A percentile compares a stretch with the other conserved stretches of the same genome.
phyloP scores from a whole-genome alignment of 2,113 vertebrate species.

The Syrmaticus mikado region DNA sequence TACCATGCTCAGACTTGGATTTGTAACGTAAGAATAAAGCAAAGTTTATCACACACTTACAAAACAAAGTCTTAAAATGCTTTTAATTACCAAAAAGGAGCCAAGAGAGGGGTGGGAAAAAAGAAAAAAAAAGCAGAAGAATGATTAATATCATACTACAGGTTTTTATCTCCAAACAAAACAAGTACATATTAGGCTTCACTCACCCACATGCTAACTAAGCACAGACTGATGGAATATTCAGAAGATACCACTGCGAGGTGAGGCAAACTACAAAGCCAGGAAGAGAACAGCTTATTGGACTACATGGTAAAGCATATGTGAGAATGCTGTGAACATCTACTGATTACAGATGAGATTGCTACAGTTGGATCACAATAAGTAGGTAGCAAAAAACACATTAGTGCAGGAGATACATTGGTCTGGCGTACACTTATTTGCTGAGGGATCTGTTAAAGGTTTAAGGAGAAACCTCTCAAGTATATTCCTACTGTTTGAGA shows the following conservation, averaged over 20 bases:
- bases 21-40: not conserved
- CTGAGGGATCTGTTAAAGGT: not conserved
- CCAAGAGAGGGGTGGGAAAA: not conserved
- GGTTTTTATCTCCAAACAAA: slow-evolving; percentile 37
- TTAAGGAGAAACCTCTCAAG: not conserved
- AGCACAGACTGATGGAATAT: slow-evolving; percentile 76
- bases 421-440: not conserved
- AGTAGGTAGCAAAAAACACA: not conserved
- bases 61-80: not conserved
- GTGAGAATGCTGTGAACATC: not conserved
- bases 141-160: slow-evolving; percentile 24
- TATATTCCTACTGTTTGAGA: not conserved
- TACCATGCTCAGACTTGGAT: not conserved
- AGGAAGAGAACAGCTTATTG: slow-evolving; percentile 82
- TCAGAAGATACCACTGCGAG: slow-evolving; percentile 87
- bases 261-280: slow-evolving; percentile 84
- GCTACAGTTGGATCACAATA: not conserved
- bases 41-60: not conserved
- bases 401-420: not conserved
- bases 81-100: slow-evolving; percentile 9
- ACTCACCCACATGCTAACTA: slow-evolving; percentile 84
- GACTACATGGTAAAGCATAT: slow-evolving; percentile 63
- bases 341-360: not conserved
- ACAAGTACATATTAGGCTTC: slow-evolving; percentile 62
- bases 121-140: not conserved